Evolutionary conservation across 1,140 invertebrate species (phyloP).

Genomic region (Ridgeia piscesae): DNA sequence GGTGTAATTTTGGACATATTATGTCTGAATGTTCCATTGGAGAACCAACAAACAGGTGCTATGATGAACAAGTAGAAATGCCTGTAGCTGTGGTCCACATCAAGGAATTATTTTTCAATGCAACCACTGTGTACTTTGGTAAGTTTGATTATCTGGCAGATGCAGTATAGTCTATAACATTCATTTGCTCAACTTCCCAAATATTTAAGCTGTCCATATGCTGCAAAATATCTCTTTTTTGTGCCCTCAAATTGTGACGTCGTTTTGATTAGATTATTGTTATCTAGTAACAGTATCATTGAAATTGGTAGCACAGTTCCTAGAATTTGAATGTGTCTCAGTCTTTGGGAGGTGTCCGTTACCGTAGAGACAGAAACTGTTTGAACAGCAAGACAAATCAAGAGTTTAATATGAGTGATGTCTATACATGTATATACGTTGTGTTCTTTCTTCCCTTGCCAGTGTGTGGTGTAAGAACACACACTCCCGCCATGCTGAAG

Average conservation of each 20-base stretch:
- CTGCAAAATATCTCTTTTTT: neutral
- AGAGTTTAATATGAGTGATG: neutral
- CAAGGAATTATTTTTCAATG: neutral
- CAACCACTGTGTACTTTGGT: neutral
- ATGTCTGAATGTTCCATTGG: neutral
- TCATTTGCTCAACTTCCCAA: neutral
- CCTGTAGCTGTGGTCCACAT: neutral
- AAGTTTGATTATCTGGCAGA: neutral
- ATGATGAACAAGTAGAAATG: neutral
- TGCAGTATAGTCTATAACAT: neutral
- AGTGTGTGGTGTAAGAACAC: neutral
- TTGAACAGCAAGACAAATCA: neutral
- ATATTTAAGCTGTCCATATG: neutral
- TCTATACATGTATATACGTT: constrained; percentile 2
- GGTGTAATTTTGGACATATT: neutral
- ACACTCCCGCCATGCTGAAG: neutral
- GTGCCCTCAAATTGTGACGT: neutral
- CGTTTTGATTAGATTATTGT: neutral
- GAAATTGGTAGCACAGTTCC: neutral
- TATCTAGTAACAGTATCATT: neutral
- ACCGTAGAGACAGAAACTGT: neutral
- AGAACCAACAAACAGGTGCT: neutral
- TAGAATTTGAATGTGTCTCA: neutral
- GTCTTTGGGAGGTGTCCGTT: neutral
- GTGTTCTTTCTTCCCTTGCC: constrained; percentile 3